Evolutionary conservation across 2,888 invertebrate genomes (phyloP).

Genomic region (Thymelicus sylvestris): DNA sequence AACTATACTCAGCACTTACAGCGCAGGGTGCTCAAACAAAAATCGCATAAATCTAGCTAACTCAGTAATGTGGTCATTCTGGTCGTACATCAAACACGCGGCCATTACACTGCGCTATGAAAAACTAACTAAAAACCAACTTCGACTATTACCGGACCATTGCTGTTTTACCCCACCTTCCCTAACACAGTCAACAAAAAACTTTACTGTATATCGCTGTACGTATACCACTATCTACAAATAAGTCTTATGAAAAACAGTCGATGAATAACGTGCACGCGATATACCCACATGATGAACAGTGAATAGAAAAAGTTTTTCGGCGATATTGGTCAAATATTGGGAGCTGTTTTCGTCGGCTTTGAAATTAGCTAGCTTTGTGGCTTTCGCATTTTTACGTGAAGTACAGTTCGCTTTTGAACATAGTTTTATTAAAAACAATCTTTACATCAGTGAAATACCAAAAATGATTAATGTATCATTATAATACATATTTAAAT

Average conservation of each 20-base stretch:
- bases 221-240: background rate
- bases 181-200: slow-evolving; percentile 35
- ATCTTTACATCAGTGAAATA: background rate
- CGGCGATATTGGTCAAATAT: slow-evolving; percentile 46
- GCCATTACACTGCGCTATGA: slow-evolving; percentile 57
- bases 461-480: no score
- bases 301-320: slow-evolving; percentile 46
- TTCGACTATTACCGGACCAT: slow-evolving; percentile 60
- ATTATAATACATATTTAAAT: no score
- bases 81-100: slow-evolving; percentile 57
- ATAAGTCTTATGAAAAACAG: background rate
- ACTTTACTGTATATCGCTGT: slow-evolving; percentile 41
- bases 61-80: slow-evolving; percentile 53
- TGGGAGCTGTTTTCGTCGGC: slow-evolving; percentile 45
- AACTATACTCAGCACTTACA: slow-evolving; percentile 23
- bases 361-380: slow-evolving; percentile 39
- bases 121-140: slow-evolving; percentile 67
- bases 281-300: slow-evolving; percentile 13
- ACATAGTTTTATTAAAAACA: background rate
- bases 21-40: slow-evolving; percentile 46
- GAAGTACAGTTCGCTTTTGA: slow-evolving; percentile 11
- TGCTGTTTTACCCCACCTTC: slow-evolving; percentile 41
- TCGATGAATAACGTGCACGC: slow-evolving; percentile 1
- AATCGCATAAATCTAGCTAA: slow-evolving; percentile 48
- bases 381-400: slow-evolving; percentile 36